A percentile compares a stretch with the other conserved stretches of the same genome.
Evolutionary conservation across 1,140 invertebrate species (phyloP).

Genomic region (Drosophila burlai): DNA sequence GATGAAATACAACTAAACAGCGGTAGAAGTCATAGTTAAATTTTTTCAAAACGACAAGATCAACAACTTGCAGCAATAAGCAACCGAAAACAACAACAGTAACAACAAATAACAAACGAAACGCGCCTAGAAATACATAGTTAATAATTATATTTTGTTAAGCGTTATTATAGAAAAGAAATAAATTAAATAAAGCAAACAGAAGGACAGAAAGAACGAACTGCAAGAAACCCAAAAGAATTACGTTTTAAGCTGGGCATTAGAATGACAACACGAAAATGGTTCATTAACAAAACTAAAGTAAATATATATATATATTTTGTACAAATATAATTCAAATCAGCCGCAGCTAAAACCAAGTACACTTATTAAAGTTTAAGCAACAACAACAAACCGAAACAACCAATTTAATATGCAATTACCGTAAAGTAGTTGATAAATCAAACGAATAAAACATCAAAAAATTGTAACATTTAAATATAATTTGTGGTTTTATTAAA

Average conservation of each 20-base stretch:
- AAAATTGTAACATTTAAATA: slow-evolving; percentile 69
- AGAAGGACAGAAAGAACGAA: slow-evolving; percentile 32
- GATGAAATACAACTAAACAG: slow-evolving; percentile 61
- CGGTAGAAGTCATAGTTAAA: slow-evolving; percentile 73
- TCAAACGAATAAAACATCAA: slow-evolving; percentile 76
- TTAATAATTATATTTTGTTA: slow-evolving; percentile 83
- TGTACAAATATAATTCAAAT: slow-evolving; percentile 81
- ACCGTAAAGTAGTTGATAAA: slow-evolving; percentile 83
- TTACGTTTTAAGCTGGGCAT: slow-evolving; percentile 69
- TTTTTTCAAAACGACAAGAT: slow-evolving; percentile 62
- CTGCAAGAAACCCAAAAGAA: slow-evolving; percentile 56
- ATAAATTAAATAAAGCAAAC: slow-evolving; percentile 41
- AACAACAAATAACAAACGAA: slow-evolving; percentile 55
- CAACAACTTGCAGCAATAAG: slow-evolving; percentile 64
- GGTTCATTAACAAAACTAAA: slow-evolving; percentile 73
- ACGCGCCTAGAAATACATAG: slow-evolving; percentile 66
- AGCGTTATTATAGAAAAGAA: slow-evolving; percentile 76
- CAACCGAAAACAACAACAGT: slow-evolving; percentile 40
- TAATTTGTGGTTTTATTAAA: slow-evolving; percentile 13
- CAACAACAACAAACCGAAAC: slow-evolving; percentile 67
- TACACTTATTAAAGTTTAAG: slow-evolving; percentile 82
- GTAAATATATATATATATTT: slow-evolving; percentile 77
- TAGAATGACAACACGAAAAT: slow-evolving; percentile 37
- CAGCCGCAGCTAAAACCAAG: slow-evolving; percentile 76
- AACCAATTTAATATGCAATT: slow-evolving; percentile 84